Evolutionary conservation across 2,888 invertebrate genomes (phyloP), one percentile per base, ranked within the genome.

Genomic region (Himalopsyche kuldschensis): DNA sequence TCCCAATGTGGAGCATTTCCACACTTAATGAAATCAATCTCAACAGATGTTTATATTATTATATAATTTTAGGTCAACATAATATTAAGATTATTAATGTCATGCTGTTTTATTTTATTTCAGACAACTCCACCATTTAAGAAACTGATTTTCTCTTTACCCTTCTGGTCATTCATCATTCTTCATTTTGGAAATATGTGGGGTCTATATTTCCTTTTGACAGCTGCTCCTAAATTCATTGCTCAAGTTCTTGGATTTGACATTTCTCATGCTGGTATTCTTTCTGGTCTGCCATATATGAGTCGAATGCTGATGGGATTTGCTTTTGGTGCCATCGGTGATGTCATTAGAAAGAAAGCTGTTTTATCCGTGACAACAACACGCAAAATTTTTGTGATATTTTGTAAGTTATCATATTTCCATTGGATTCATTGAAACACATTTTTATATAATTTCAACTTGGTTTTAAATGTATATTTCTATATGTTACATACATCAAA

Each of bases 111-210:
- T n/a, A n/a, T 55, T 47, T 69, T 75, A 87, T 92, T 92, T 79
- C 91, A 95, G 93, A 90, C 92, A 83, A 90, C 94, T 77, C 95
- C 95, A 0, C 96, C 96, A 1, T 92, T 95, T 87, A 92, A 90
- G 87, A 90, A 90, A 41, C 94, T 96, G 48, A 85, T 93, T 20
- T 89, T 92, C 0, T 96, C 95, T 0, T 86, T 95, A 77, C 95
- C 95, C 20, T 95, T 96, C 89, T 90, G 94, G 89, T 93, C 95
- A 0, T 91, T 96, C 87, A 87, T 92, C 11, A 87, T 94, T 1
- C 90, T 95, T 31, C 96, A 96, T 87, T 96, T 94, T 87, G 96
- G 96, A 55, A 96, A 95, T 88, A 90, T 95, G 84, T 96, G 96
- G 94, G 94, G 96, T 1, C 88, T 96, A 35, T 95, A 94, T 89